Percentiles rank a stretch among this genome's conserved stretches.
These are phyloP conservation scores for Rissa tridactyla DNA, from an alignment of 2,113 vertebrate species.

Conservation along the genomic window DNA sequence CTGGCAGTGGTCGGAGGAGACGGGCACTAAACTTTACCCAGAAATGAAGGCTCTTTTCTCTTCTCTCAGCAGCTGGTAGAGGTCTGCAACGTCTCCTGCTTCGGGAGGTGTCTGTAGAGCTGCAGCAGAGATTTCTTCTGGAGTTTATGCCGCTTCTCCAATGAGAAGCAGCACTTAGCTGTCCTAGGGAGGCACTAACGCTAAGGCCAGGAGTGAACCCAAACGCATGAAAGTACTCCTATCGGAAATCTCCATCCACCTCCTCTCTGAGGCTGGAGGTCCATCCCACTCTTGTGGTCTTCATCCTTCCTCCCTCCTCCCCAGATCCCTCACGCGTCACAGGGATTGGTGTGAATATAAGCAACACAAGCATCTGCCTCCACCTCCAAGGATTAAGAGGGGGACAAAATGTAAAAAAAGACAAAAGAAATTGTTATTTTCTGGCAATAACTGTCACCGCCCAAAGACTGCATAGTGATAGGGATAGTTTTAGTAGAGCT, in stretches of 20 bases:
- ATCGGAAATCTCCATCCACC: neutral
- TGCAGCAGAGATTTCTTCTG: neutral
- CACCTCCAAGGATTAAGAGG: neutral
- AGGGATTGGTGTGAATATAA: accelerated
- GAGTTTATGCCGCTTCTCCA: neutral
- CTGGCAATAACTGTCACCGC: neutral
- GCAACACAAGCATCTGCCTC: accelerated
- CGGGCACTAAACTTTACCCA: too few relatives aligned
- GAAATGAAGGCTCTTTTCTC: neutral
- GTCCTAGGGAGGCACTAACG: neutral
- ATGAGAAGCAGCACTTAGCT: neutral
- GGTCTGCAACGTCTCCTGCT: neutral
- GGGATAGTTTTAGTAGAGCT: neutral
- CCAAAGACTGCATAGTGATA: accelerated
- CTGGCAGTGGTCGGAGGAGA: neutral
- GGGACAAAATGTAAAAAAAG: neutral
- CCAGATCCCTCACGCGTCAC: neutral
- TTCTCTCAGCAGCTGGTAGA: neutral
- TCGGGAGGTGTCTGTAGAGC: neutral
- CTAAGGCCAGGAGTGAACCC: neutral
- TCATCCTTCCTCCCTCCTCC: neutral
- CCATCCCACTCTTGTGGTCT: neutral
- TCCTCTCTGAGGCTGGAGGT: neutral
- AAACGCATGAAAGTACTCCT: neutral
- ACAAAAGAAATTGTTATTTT: neutral